These are phyloP conservation scores for Ormyrus nitidulus DNA, from an alignment of 2,888 invertebrate species.

Conservation along the genomic window DNA sequence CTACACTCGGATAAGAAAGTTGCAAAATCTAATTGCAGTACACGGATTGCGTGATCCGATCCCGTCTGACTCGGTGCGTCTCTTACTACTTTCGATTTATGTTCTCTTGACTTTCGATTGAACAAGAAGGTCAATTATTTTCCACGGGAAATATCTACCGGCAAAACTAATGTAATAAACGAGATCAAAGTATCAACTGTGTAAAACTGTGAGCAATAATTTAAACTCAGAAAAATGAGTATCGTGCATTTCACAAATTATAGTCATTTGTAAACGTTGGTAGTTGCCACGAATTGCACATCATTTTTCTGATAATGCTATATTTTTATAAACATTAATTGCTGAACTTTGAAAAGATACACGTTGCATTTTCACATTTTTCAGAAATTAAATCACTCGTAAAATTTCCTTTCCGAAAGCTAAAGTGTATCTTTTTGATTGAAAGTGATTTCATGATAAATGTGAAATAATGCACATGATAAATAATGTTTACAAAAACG, in stretches of 20 bases:
- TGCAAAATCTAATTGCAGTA: no score
- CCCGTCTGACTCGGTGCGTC: background rate
- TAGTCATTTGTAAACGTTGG: no score
- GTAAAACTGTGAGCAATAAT: no score
- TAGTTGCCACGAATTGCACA: background rate
- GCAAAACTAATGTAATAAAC: no score
- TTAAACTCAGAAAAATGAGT: no score
- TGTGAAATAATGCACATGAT: conserved; percentile 31
- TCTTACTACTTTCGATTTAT: conserved; percentile 13
- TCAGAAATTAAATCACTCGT: no score
- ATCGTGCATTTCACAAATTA: no score
- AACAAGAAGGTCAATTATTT: conserved; percentile 13
- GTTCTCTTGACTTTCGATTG: conserved; percentile 11
- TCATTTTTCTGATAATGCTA: conserved; percentile 6
- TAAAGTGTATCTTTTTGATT: conserved; percentile 38
- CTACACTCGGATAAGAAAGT: no score
- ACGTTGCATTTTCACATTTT: conserved; percentile 15
- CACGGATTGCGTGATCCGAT: no score
- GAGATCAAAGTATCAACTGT: no score
- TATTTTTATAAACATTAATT: conserved; percentile 48
- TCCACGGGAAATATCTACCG: background rate
- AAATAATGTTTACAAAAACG: conserved; percentile 52
- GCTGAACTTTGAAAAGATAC: conserved; percentile 29
- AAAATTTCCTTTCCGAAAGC: background rate
- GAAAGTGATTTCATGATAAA: conserved; percentile 22